Conservation (phyloP, 2,113 vertebrate species). For the Neomonachus schauinslandi region DNA sequence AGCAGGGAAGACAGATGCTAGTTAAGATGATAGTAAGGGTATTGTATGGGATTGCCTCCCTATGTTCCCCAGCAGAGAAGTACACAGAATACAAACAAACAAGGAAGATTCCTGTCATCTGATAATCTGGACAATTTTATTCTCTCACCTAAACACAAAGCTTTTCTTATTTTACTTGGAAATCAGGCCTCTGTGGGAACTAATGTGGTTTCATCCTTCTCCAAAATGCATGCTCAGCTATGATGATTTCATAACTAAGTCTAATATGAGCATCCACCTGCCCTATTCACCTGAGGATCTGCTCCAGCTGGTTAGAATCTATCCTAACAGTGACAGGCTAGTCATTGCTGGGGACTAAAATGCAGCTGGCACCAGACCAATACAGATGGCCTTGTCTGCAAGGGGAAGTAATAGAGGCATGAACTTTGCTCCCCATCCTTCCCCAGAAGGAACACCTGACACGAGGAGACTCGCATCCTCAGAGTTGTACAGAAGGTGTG, state of each 20-base stretch:
- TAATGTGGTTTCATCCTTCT: not conserved
- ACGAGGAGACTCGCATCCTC: not conserved
- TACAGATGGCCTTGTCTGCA: not conserved
- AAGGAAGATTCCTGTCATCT: not conserved
- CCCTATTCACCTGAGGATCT: not conserved
- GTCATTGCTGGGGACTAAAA: not conserved
- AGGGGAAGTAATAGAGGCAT: not conserved
- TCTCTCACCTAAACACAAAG: not conserved
- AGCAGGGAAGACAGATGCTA: not conserved
- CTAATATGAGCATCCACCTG: not conserved
- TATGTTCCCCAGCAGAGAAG: not conserved
- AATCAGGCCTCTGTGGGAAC: not conserved
- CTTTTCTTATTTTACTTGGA: not conserved
- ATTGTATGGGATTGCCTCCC: no score
- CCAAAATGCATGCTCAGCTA: no score
- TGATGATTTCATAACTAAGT: not conserved
- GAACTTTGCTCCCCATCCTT: not conserved
- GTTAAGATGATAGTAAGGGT: not conserved
- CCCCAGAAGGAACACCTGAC: not conserved
- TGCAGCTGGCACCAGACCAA: not conserved
- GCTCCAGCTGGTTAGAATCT: not conserved
- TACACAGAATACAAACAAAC: not conserved
- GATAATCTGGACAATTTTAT: not conserved
- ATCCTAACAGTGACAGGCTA: not conserved
- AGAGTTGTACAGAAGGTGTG: not conserved